Conservation (phyloP, 2,888 invertebrate species). For the Thelaira solivaga region DNA sequence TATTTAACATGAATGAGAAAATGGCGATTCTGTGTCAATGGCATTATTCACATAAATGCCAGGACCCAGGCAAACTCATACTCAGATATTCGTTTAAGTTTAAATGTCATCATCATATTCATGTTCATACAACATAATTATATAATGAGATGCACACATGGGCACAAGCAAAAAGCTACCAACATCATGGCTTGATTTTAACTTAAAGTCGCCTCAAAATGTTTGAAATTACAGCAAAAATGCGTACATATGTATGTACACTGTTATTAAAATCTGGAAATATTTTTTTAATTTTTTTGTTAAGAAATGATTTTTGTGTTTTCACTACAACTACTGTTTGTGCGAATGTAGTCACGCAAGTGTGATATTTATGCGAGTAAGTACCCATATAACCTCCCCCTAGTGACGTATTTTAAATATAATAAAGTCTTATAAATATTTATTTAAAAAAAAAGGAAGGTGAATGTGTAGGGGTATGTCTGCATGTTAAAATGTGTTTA, state of each 20-base stretch:
- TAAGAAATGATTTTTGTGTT: slow-evolving; percentile 20
- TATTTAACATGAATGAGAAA: background rate
- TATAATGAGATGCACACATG: background rate
- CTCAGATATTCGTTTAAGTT: background rate
- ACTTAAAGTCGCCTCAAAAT: slow-evolving; percentile 23
- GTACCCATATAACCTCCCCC: background rate
- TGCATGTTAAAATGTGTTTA: slow-evolving; percentile 25
- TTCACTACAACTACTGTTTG: background rate
- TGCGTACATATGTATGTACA: background rate
- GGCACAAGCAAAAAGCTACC: background rate
- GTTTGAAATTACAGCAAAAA: slow-evolving; percentile 10
- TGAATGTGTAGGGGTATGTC: background rate
- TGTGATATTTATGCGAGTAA: background rate
- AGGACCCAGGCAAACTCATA: background rate
- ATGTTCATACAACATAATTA: slow-evolving; percentile 11
- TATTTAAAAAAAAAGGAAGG: too few relatives aligned
- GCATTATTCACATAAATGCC: slow-evolving; percentile 8
- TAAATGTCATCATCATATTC: slow-evolving; percentile 19
- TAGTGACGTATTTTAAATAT: background rate
- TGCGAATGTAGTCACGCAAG: background rate
- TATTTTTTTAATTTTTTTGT: background rate
- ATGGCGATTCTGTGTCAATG: slow-evolving; percentile 17
- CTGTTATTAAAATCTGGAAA: background rate
- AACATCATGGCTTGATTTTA: slow-evolving; percentile 5
- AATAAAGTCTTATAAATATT: slow-evolving; percentile 10